Percentiles rank a stretch among this genome's conserved stretches.
Evolutionary conservation across 2,113 vertebrate species (phyloP).

Genomic region (Panurus biarmicus): DNA sequence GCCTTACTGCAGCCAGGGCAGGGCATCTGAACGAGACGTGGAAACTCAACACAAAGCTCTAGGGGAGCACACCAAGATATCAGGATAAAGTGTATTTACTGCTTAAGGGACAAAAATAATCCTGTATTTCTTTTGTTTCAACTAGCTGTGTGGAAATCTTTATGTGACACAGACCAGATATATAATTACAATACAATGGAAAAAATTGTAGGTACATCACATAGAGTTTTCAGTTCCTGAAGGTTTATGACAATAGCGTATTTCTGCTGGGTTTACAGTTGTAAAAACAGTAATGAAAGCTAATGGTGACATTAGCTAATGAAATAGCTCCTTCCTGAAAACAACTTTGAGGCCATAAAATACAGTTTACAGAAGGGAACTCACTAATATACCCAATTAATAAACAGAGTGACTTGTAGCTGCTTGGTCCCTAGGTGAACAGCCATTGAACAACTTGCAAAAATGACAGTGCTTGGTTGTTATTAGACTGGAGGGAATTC

Average conservation of each 20-base stretch:
- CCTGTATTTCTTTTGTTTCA: background rate
- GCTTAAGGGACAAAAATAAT: background rate
- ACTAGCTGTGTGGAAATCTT: background rate
- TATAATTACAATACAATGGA: background rate
- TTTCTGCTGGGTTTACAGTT: background rate
- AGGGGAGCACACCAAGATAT: background rate
- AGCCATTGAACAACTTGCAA: background rate
- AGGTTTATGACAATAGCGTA: background rate
- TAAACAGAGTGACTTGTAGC: background rate
- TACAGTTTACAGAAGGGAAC: background rate
- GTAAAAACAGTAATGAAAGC: background rate
- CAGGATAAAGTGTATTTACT: background rate
- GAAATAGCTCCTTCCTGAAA: background rate
- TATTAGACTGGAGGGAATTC: background rate
- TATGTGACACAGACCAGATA: background rate
- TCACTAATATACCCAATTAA: background rate
- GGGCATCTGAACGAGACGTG: rapidly evolving
- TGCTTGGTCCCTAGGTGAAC: background rate
- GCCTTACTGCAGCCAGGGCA: background rate
- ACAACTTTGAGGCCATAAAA: background rate
- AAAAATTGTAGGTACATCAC: background rate
- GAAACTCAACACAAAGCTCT: background rate
- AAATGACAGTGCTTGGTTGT: background rate
- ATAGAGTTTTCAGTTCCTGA: background rate
- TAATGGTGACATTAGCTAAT: background rate